Conservation (phyloP, 2,888 invertebrate genomes). For the Silvanus unidentatus region DNA sequence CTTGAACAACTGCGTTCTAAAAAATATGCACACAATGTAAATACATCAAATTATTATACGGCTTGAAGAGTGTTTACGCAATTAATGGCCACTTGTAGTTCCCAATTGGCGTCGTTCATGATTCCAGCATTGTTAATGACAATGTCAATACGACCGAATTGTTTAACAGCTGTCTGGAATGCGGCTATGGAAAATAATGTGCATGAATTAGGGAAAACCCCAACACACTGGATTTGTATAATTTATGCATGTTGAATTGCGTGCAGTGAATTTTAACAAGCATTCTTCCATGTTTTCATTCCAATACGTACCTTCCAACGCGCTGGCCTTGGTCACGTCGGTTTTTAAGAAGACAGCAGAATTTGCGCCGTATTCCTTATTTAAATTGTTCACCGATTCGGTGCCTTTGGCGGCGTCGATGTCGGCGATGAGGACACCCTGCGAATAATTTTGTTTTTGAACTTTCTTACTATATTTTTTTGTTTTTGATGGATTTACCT, state of each 20-base stretch:
- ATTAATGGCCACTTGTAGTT: constrained; percentile 58
- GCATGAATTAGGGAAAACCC: too few species aligned
- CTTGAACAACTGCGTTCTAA: constrained; percentile 46
- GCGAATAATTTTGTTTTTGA: constrained; percentile 11
- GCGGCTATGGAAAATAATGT: constrained; percentile 47
- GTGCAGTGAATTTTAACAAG: too few species aligned
- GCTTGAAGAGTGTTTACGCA: constrained; percentile 38
- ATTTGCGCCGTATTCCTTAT: constrained; percentile 59
- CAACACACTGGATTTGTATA: background rate
- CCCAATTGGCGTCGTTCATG: constrained; percentile 72
- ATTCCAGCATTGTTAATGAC: constrained; percentile 72
- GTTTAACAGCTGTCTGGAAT: constrained; percentile 36
- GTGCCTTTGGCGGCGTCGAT: constrained; percentile 47
- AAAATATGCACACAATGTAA: background rate
- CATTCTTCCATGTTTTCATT: background rate
- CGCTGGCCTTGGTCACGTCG: constrained; percentile 67
- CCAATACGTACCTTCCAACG: constrained; percentile 58
- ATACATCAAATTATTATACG: too few species aligned
- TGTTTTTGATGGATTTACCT: constrained; percentile 30
- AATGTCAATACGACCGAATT: constrained; percentile 48
- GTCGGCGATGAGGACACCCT: constrained; percentile 38
- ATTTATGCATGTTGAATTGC: background rate
- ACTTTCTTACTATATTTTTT: background rate
- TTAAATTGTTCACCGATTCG: constrained; percentile 56
- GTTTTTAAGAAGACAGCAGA: constrained; percentile 63